Conservation (phyloP, 2,113 vertebrate species). For the Porphyrio hochstetteri region DNA sequence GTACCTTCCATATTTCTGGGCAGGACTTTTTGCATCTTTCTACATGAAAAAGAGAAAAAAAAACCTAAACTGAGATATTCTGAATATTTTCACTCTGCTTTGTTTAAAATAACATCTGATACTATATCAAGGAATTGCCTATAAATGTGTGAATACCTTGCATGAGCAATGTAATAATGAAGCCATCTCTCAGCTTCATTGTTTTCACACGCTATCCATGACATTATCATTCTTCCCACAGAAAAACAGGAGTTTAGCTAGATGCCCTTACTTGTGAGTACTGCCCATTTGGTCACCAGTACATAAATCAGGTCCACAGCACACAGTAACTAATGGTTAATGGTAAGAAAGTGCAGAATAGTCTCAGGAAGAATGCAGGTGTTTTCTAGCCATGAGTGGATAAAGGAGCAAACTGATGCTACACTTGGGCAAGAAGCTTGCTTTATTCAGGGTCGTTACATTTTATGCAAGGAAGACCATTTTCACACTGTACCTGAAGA, state of each 20-base stretch:
- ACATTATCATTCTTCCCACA: neutral
- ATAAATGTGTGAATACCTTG: neutral
- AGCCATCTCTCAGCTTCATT: neutral
- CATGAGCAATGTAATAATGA: neutral
- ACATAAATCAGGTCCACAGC: neutral
- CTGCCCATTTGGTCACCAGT: neutral
- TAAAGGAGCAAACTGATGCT: neutral
- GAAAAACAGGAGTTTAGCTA: neutral
- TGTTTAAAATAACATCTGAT: neutral
- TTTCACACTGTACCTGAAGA: slow-evolving; percentile 44
- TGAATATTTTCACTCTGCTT: neutral
- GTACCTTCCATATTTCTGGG: neutral
- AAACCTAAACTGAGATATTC: neutral
- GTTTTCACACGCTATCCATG: neutral
- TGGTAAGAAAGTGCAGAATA: neutral
- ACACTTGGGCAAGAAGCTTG: neutral
- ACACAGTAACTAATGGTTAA: neutral
- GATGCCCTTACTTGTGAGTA: neutral
- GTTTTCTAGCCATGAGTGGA: neutral
- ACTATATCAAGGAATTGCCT: neutral
- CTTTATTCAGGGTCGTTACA: neutral
- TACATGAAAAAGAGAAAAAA: neutral
- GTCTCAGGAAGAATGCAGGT: neutral
- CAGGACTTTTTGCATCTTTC: rapidly evolving
- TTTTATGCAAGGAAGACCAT: neutral